Conservation (phyloP, 2,113 vertebrate species). For the Heteronetta atricapilla region DNA sequence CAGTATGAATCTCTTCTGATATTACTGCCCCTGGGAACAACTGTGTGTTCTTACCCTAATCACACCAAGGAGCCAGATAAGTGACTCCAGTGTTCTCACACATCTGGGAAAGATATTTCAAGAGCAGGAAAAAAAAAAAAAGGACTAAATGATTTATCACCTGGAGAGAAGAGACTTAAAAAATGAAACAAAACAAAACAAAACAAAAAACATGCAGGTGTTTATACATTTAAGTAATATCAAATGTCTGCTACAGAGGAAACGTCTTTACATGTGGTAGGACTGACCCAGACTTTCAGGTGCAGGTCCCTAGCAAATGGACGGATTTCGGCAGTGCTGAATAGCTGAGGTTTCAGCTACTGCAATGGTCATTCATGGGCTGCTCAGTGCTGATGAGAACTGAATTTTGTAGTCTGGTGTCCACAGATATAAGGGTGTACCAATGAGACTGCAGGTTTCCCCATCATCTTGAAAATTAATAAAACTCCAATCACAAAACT, state of each 20-base stretch:
- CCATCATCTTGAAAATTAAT: background rate
- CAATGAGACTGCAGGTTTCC: background rate
- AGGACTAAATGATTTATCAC: background rate
- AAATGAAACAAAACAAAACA: background rate
- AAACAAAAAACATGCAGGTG: background rate
- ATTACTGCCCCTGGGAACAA: background rate
- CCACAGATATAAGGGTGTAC: background rate
- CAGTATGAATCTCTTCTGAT: background rate
- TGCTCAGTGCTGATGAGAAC: background rate
- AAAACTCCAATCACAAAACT: background rate
- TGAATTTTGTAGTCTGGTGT: background rate
- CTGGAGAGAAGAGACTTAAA: background rate
- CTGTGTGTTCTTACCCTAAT: background rate
- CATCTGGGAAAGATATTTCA: conserved; percentile 38
- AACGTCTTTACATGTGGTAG: background rate
- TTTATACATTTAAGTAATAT: conserved; percentile 12
- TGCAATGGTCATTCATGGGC: background rate
- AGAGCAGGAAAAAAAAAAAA: background rate
- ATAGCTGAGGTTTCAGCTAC: background rate
- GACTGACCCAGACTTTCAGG: background rate
- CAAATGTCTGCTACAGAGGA: background rate
- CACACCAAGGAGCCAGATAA: background rate
- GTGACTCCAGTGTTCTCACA: background rate
- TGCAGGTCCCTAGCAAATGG: background rate
- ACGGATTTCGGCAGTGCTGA: background rate